Evolutionary conservation across 1,140 invertebrate species (phyloP).

Genomic region (Leptopilina clavipes): DNA sequence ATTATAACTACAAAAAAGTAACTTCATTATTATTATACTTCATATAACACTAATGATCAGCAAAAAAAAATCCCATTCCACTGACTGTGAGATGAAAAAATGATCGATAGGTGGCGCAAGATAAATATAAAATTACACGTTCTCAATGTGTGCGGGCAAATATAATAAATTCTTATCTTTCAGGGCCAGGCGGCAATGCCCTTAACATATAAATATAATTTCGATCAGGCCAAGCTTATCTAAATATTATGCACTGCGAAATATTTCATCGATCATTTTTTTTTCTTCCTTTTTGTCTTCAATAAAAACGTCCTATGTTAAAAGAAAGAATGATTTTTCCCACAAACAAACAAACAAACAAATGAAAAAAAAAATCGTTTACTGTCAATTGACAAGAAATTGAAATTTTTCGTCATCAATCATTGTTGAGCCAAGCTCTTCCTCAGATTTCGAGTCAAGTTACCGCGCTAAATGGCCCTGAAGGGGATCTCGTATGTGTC

Average conservation of each 20-base stretch:
- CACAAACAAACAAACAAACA: no score
- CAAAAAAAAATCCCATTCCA: no score
- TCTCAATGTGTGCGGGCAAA: constrained; percentile 1
- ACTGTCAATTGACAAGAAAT: not conserved
- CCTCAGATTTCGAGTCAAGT: constrained; percentile 25
- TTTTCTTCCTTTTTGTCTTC: no score
- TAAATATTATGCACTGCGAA: constrained; percentile 1
- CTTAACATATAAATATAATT: not conserved
- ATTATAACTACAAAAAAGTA: no score
- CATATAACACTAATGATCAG: no score
- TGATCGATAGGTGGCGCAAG: no score
- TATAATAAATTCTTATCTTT: constrained; percentile 42
- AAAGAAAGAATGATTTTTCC: no score
- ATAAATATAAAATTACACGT: not conserved
- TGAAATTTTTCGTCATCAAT: constrained; percentile 7
- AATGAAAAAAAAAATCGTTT: not conserved
- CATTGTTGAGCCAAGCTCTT: not conserved
- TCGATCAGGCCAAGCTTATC: not conserved
- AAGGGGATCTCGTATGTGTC: constrained; percentile 22
- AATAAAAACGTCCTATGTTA: no score
- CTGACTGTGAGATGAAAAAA: no score
- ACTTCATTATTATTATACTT: no score
- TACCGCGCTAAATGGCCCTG: constrained; percentile 20
- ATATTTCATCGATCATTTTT: constrained; percentile 23
- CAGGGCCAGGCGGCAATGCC: constrained; percentile 10